Evolutionary conservation across 2,888 invertebrate genomes (phyloP).

Genomic region (Plebejus anna): DNA sequence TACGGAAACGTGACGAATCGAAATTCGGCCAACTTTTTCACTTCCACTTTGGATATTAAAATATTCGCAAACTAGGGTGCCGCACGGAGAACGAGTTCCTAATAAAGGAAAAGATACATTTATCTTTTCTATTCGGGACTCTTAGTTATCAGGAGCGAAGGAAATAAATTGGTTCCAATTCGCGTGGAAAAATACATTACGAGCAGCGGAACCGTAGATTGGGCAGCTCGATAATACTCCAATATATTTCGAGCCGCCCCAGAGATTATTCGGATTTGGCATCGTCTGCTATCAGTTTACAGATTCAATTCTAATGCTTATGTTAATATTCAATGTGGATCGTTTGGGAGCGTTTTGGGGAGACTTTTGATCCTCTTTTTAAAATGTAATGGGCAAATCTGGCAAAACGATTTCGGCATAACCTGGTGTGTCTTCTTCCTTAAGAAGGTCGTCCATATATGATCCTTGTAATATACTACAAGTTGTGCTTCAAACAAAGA

Average conservation of each 20-base stretch:
- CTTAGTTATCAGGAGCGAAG: slow-evolving; percentile 19
- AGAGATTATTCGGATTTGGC: neutral
- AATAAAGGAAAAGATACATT: slow-evolving; percentile 12
- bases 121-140: slow-evolving; percentile 10
- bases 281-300: slow-evolving; percentile 4
- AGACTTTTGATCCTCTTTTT: neutral
- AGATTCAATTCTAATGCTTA: neutral
- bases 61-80: neutral
- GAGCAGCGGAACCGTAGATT: slow-evolving; percentile 21
- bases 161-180: slow-evolving; percentile 22
- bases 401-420: neutral
- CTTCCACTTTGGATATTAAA: slow-evolving; percentile 7
- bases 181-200: slow-evolving; percentile 22
- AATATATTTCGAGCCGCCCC: neutral
- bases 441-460: neutral
- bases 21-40: slow-evolving; percentile 13
- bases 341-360: neutral
- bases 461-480: neutral
- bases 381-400: neutral
- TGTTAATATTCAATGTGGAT: neutral
- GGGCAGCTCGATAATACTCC: neutral
- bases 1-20: slow-evolving; percentile 11
- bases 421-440: neutral
- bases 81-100: neutral
- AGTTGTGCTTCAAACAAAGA: no score